phyloP scores from a whole-genome alignment of 2,113 vertebrate genomes.

The Mesembrinibis cayennensis region DNA sequence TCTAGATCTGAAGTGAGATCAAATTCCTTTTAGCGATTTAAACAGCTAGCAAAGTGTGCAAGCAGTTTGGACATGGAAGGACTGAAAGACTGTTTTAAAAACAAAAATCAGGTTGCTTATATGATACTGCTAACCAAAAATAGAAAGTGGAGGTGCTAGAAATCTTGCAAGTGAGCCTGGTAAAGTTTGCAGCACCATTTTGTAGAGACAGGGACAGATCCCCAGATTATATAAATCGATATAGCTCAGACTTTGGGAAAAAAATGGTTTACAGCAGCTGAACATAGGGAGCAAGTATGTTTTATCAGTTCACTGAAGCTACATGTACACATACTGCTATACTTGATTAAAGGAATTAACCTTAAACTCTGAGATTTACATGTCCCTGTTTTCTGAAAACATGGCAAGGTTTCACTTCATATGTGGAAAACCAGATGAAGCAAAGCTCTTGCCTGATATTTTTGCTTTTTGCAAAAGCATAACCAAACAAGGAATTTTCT shows the following conservation, averaged over 20 bases:
- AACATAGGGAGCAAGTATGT: not conserved
- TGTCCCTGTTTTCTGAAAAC: not conserved
- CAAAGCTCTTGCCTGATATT: not conserved
- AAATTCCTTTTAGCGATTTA: not conserved
- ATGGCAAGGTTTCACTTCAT: not conserved
- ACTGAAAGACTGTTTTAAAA: not conserved
- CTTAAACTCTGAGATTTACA: not conserved
- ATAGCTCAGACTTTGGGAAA: not conserved
- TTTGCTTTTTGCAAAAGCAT: not conserved
- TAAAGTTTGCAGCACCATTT: constrained; percentile 41
- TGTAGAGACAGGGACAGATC: not conserved
- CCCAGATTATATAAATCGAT: not conserved
- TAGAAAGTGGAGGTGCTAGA: constrained; percentile 31
- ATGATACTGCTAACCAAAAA: not conserved
- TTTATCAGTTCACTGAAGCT: not conserved
- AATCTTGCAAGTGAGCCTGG: constrained; percentile 19
- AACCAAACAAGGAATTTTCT: not conserved
- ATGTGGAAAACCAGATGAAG: not conserved
- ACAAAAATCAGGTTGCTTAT: constrained; percentile 33
- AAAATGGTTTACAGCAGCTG: not conserved
- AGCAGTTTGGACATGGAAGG: not conserved
- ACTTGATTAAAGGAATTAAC: not conserved
- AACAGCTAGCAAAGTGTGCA: not conserved
- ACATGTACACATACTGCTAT: not conserved
- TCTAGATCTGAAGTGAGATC: not conserved